These are phyloP conservation scores for Hirundo rustica DNA, from an alignment of 2,797 vertebrate species.

Conservation along the genomic window DNA sequence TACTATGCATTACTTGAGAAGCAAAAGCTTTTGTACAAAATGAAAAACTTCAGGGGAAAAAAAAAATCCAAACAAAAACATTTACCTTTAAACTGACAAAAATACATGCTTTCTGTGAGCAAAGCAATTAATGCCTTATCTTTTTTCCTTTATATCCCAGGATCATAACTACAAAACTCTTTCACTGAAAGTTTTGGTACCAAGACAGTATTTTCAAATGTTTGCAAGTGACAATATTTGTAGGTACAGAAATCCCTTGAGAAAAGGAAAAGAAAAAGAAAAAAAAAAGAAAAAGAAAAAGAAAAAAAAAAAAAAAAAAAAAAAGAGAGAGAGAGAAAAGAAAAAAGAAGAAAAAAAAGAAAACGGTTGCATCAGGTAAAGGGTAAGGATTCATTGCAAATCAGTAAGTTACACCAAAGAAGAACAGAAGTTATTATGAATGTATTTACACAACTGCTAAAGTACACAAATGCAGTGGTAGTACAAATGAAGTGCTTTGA, in stretches of 20 bases:
- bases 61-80: not conserved
- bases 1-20: not conserved
- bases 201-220: not conserved
- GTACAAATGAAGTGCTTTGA: slow-evolving; percentile 82
- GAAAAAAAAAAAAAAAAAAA: too few relatives aligned
- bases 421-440: slow-evolving; percentile 83
- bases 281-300: too few relatives aligned
- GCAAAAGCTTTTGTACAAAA: not conserved
- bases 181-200: not conserved
- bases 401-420: slow-evolving; percentile 25
- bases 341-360: not conserved
- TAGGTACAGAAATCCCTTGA: not conserved
- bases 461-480: slow-evolving; percentile 89
- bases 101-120: not conserved
- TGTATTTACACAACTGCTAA: slow-evolving; percentile 95
- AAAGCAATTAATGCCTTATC: not conserved
- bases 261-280: not conserved
- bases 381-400: not conserved
- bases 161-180: not conserved
- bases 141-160: not conserved
- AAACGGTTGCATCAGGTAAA: not conserved
- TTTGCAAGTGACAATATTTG: not conserved
- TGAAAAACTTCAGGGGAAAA: not conserved
- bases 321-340: too few relatives aligned
- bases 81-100: not conserved